Evolutionary conservation across 2,888 invertebrate species (phyloP), one percentile per base, ranked within the genome.

Genomic region (Leistus spinibarbis): DNA sequence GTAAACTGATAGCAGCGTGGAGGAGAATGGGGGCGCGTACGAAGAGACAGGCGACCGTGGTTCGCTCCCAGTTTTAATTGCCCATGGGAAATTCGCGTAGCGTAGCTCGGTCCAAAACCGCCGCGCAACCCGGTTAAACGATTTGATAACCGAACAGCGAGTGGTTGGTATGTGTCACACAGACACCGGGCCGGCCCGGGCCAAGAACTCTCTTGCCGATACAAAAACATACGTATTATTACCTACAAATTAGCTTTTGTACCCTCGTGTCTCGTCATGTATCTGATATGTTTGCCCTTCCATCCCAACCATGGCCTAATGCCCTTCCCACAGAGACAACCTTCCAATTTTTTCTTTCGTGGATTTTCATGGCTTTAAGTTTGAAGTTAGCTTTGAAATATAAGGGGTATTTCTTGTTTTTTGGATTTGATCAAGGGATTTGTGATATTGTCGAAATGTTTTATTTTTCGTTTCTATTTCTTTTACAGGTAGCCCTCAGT

Each of bases 61-160:
- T 66, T 71, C 72, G 70, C 77, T 69, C 77, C n/a, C 77, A 76
- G 74, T 79, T 79, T 78, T 79, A 79, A 79, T 79, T 79, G 78
- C 79, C 79, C 79, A 27, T 62, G 79, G 79, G 79, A 79, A 79
- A 79, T 79, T 76, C 76, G 76, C 66, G 4, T 1, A 40, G 40
- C 40, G 5, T 4, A 9, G 27, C 27, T 5, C 40, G 69, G 76
- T 76, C 77, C 76, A 74, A 75, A 68, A 64, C 69, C 67, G 74
- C 76, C 66, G 74, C 71, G 71, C 56, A 40, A 67, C 62, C 73
- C 67, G 68, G 75, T 63, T 77, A 74, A 79, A 77, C 77, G 77
- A 75, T 76, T 76, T 77, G 76, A 74, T 76, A 79, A 78, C 71
- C 74, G 20, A 19, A 22, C 4, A 5, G 57, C 57, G 19, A 40